phyloP scores from a whole-genome alignment of 2,113 vertebrate genomes.

The Chionodraco myersi region DNA sequence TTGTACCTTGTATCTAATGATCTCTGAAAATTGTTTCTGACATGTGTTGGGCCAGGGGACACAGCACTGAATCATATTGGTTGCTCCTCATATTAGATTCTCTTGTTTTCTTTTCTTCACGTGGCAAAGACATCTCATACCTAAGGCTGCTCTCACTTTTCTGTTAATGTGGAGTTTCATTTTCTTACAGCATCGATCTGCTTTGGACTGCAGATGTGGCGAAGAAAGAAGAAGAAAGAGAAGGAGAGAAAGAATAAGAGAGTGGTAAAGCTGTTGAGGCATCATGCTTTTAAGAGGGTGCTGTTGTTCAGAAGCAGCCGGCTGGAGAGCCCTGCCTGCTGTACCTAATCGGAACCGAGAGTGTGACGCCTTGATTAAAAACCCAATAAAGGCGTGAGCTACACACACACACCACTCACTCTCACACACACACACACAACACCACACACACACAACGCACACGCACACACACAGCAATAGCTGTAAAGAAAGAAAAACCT shows the following conservation, averaged over 20 bases:
- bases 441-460: slow-evolving; percentile 7
- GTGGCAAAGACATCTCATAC: slow-evolving; percentile 59
- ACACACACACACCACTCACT: not conserved
- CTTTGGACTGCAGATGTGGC: slow-evolving; percentile 36
- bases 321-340: slow-evolving; percentile 67
- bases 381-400: slow-evolving; percentile 55
- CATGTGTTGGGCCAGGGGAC: slow-evolving; percentile 60
- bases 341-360: slow-evolving; percentile 71
- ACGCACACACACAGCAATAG: slow-evolving; percentile 3
- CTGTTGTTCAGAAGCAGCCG: slow-evolving; percentile 69
- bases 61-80: slow-evolving; percentile 64
- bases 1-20: slow-evolving; percentile 26
- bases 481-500: not conserved
- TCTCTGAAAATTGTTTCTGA: slow-evolving; percentile 66
- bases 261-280: slow-evolving; percentile 33
- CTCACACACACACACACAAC: slow-evolving; percentile 5
- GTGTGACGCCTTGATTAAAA: slow-evolving; percentile 75
- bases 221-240: not conserved
- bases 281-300: slow-evolving; percentile 63
- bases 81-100: slow-evolving; percentile 66
- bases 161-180: slow-evolving; percentile 57
- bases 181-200: slow-evolving; percentile 69
- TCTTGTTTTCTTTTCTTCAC: slow-evolving; percentile 55
- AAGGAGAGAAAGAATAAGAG: not conserved
- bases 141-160: slow-evolving; percentile 55